Base-by-base conservation (phyloP, 2,797 vertebrate genomes). In the Brachyalestes nurse region DNA sequence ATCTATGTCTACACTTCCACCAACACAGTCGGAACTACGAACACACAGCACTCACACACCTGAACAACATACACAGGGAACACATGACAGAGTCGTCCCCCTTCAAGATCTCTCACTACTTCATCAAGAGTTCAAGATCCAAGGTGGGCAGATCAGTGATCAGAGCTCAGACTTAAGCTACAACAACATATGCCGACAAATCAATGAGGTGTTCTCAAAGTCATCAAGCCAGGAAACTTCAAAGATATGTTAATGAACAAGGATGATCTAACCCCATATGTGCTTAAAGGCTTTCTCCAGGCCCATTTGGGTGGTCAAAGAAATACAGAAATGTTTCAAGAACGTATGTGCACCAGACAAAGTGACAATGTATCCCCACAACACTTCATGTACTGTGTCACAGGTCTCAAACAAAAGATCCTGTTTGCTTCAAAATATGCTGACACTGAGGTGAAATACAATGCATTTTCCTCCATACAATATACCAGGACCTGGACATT, bases 171-270 rank as follows among this genome's bases (percentile, higher is more conserved):
- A 75, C 4, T 49, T 75, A 1, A 75, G 42, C 10, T 75, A 65
- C 2, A 75, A n/a, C 4, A 64, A 49, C 23, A 10, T 47, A 62
- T 58, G 19, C 17, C 2, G 19, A 21, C 58, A 75, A 19, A 75
- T 75, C 17, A 16, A 17, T 21, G 78, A 65, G 45, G 78, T 5
- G 70, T 65, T 0, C 60, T 80, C 10, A 62, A 47, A 55, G 49
- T 65, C 0, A 51, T 80, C 3, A 80, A 74, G 16, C n/a, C 78
- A 5, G 71, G 78, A 38, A 58, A 21, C 6, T 80, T 57, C 34
- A 74, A 72, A 14, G 42, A 79, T 17, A 79, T 62, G 67, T 17
- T 79, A 5, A 62, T 51, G 16, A 5, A 72, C n/a, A 80, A 80
- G 34, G 78, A 80, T 10, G 49, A 79, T 16, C 4, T 79, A 14